phyloP scores from a whole-genome alignment of 2,888 invertebrate species.

The Mallateleia sp. region DNA sequence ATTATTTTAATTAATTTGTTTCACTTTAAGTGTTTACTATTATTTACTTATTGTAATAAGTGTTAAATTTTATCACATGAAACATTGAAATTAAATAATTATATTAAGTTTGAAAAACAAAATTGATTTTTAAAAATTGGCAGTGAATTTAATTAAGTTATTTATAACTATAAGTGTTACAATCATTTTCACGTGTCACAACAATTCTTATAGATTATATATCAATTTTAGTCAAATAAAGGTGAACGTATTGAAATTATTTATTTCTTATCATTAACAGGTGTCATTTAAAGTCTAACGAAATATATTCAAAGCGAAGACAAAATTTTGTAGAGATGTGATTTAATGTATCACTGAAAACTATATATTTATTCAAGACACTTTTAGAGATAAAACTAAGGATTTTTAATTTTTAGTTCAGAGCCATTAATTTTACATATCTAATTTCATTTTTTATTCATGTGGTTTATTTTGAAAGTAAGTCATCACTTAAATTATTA shows the following conservation, averaged over 20 bases:
- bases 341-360: slow-evolving; percentile 16
- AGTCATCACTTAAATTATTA: slow-evolving; percentile 28
- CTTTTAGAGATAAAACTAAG: slow-evolving; percentile 10
- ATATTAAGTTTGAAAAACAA: not conserved
- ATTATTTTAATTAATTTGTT: too few species aligned
- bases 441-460: slow-evolving; percentile 35
- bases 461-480: slow-evolving; percentile 15
- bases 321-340: slow-evolving; percentile 21
- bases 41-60: too few species aligned
- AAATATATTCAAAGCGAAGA: slow-evolving; percentile 35
- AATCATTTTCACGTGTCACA: slow-evolving; percentile 45
- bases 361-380: slow-evolving; percentile 16
- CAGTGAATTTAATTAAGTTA: not conserved
- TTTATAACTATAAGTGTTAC: slow-evolving; percentile 29
- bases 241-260: slow-evolving; percentile 54
- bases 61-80: too few species aligned
- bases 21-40: too few species aligned
- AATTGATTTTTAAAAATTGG: not conserved
- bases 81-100: slow-evolving; percentile 1
- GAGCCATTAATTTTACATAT: slow-evolving; percentile 11
- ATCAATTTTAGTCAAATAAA: slow-evolving; percentile 60
- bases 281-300: slow-evolving; percentile 26
- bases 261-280: slow-evolving; percentile 43
- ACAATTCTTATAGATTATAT: slow-evolving; percentile 50
- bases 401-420: slow-evolving; percentile 20